Conservation (phyloP, 1,140 invertebrate genomes). For the Schlechtendalia chinensis region DNA sequence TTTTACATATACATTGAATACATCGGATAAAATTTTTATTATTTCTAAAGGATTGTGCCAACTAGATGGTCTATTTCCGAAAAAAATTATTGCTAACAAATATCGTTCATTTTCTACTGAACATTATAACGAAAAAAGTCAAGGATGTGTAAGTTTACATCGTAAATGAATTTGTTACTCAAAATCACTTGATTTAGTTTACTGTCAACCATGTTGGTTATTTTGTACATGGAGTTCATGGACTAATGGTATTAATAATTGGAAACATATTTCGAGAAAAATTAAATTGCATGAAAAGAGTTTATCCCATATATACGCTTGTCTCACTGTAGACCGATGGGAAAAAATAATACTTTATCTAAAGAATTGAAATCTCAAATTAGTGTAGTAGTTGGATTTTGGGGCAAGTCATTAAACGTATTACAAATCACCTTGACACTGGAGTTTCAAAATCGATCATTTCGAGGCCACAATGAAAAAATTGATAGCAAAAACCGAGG, state of each 20-base stretch:
- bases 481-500: background rate
- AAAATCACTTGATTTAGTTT: constrained; percentile 16
- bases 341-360: constrained; percentile 14
- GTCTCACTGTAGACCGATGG: background rate
- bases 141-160: background rate
- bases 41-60: background rate
- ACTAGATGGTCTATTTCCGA: background rate
- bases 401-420: constrained; percentile 5
- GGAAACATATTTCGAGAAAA: constrained; percentile 6
- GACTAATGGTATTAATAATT: constrained; percentile 8
- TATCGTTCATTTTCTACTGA: constrained; percentile 1
- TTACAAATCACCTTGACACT: background rate
- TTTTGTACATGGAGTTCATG: constrained; percentile 7
- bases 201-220: constrained; percentile 20
- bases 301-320: constrained; percentile 1
- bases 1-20: background rate
- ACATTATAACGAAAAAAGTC: constrained; percentile 3
- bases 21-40: constrained; percentile 14
- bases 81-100: background rate
- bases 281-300: constrained; percentile 1
- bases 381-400: constrained; percentile 6
- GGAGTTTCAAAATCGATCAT: constrained; percentile 3
- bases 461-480: constrained; percentile 2
- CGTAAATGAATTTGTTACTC: constrained; percentile 11
- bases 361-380: constrained; percentile 4